phyloP scores from a whole-genome alignment of 2,113 vertebrate genomes.

The Anoplopoma fimbria region DNA sequence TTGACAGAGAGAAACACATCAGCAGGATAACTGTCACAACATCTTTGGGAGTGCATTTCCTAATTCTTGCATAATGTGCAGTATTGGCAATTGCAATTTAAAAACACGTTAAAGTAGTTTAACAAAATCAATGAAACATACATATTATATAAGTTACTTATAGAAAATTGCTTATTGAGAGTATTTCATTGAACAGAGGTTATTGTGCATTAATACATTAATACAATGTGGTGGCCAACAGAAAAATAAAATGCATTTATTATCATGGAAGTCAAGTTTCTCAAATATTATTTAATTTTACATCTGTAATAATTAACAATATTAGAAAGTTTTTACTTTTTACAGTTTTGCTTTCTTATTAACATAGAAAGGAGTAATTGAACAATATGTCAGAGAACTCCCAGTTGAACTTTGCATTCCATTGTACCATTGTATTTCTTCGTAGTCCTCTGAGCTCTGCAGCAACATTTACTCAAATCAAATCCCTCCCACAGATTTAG shows the following conservation, averaged over 20 bases:
- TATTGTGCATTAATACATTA: background rate
- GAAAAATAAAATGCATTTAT: background rate
- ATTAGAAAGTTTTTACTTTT: background rate
- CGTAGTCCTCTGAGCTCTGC: background rate
- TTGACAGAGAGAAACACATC: background rate
- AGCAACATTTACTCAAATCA: constrained; percentile 9
- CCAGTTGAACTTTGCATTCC: constrained; percentile 9
- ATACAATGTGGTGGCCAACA: background rate
- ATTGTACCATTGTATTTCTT: constrained; percentile 4
- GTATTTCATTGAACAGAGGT: background rate
- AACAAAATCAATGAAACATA: background rate
- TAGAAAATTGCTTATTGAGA: background rate
- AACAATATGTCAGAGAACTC: background rate
- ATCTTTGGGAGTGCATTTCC: background rate
- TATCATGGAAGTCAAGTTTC: background rate
- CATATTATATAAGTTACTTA: background rate
- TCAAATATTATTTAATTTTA: background rate
- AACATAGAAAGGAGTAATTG: background rate
- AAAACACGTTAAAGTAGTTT: no score
- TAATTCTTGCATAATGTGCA: background rate
- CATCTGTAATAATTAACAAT: background rate
- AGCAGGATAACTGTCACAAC: constrained; percentile 8
- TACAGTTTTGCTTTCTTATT: background rate
- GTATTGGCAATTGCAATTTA: no score
- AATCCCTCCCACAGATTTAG: background rate